Evolutionary conservation across 2,797 vertebrate species (phyloP).

Genomic region (Alfaro cultratus): DNA sequence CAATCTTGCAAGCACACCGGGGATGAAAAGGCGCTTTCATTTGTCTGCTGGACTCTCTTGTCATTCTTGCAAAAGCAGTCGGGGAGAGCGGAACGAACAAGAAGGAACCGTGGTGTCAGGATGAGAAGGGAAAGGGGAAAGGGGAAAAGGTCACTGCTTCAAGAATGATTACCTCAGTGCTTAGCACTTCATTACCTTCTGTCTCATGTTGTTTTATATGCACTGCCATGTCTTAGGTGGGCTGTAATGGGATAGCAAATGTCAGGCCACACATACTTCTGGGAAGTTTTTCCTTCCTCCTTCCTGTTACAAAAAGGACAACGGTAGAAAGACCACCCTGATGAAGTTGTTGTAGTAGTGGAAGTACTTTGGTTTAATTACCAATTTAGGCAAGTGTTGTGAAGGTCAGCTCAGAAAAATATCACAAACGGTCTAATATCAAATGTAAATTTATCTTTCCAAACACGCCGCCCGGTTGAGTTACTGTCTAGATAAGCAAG

Average conservation of each 20-base stretch:
- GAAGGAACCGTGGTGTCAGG: conserved; percentile 25
- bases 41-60: conserved; percentile 54
- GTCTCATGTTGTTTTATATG: conserved; percentile 73
- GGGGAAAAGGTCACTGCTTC: conserved; percentile 41
- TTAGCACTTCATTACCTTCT: conserved; percentile 80
- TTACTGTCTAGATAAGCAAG: conserved; percentile 13
- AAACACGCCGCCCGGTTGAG: conserved; percentile 12
- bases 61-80: conserved; percentile 29
- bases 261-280: conserved; percentile 72
- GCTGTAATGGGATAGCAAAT: conserved; percentile 75
- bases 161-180: conserved; percentile 73
- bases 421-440: conserved; percentile 16
- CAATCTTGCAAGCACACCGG: conserved; percentile 48
- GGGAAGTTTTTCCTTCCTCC: conserved; percentile 53
- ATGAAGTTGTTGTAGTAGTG: conserved; percentile 50
- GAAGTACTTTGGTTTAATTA: conserved; percentile 46
- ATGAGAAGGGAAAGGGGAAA: conserved; percentile 30
- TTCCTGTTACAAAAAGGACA: conserved; percentile 54
- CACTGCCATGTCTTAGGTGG: conserved; percentile 71
- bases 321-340: conserved; percentile 71
- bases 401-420: conserved; percentile 39
- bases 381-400: conserved; percentile 40
- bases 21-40: conserved; percentile 49
- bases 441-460: conserved; percentile 21
- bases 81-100: conserved; percentile 27